Conservation (phyloP, 2,888 invertebrate genomes). For the Aplocera efformata region DNA sequence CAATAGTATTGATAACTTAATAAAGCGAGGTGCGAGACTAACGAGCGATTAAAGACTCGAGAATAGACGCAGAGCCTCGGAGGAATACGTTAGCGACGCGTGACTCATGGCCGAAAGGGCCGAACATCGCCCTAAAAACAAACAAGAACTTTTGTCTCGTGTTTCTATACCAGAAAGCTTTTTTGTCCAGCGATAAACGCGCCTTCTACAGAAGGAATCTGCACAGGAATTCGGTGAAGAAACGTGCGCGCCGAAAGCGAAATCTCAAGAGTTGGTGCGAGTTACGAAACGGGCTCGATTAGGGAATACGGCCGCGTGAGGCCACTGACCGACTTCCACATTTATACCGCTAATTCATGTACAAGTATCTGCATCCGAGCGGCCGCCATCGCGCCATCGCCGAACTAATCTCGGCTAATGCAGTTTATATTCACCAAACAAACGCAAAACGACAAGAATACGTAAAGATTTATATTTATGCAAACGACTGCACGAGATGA, state of each 20-base stretch:
- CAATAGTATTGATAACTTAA: conserved; percentile 81
- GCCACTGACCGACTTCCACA: conserved; percentile 77
- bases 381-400: conserved; percentile 40
- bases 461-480: conserved; percentile 68
- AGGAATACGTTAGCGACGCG: conserved; percentile 61
- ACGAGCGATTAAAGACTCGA: conserved; percentile 67
- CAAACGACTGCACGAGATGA: conserved; percentile 58
- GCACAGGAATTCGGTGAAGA: conserved; percentile 43
- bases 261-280: conserved; percentile 56
- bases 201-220: conserved; percentile 47
- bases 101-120: conserved; percentile 53
- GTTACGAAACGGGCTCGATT: conserved; percentile 72
- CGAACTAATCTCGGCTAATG: conserved; percentile 43
- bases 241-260: conserved; percentile 60
- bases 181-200: conserved; percentile 43
- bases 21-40: conserved; percentile 70
- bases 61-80: conserved; percentile 52
- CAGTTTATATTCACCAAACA: conserved; percentile 66
- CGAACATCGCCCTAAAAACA: conserved; percentile 40
- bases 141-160: conserved; percentile 53
- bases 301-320: conserved; percentile 63
- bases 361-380: conserved; percentile 65
- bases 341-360: conserved; percentile 75
- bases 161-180: conserved; percentile 46
- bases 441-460: conserved; percentile 56